phyloP scores from a whole-genome alignment of 2,113 vertebrate genomes.

The Arenaria interpres region DNA sequence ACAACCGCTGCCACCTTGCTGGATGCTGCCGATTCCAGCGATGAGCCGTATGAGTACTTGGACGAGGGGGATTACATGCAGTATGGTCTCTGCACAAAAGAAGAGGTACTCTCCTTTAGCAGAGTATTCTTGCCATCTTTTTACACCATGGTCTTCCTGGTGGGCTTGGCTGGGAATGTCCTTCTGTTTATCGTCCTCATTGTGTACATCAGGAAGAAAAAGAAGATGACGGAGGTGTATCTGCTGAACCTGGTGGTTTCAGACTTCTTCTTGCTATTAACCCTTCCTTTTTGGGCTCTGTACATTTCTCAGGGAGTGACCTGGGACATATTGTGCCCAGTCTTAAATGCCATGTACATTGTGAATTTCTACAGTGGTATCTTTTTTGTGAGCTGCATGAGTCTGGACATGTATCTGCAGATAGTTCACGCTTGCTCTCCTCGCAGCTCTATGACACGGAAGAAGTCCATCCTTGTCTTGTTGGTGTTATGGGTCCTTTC shows the following conservation, averaged over 20 bases:
- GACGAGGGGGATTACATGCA: not conserved
- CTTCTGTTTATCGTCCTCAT: conserved; percentile 63
- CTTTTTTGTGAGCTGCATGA: conserved; percentile 78
- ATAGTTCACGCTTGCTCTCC: conserved; percentile 30
- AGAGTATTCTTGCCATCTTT: conserved; percentile 70
- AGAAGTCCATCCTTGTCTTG: not conserved
- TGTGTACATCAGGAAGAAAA: not conserved
- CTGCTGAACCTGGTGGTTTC: conserved; percentile 77
- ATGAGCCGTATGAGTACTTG: conserved; percentile 43
- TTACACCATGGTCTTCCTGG: conserved; percentile 68
- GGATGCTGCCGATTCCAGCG: not conserved
- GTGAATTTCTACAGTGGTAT: conserved; percentile 78
- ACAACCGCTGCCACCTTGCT: not conserved
- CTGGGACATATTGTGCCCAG: conserved; percentile 70
- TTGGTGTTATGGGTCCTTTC: conserved; percentile 63
- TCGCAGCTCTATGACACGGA: not conserved
- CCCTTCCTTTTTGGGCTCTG: conserved; percentile 79
- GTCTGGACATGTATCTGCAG: conserved; percentile 75
- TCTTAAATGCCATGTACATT: conserved; percentile 71
- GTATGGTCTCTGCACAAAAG: conserved; percentile 72
- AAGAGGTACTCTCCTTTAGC: conserved; percentile 65
- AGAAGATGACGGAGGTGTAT: conserved; percentile 58
- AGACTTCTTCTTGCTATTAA: conserved; percentile 74
- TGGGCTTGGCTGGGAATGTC: conserved; percentile 64
- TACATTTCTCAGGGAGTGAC: conserved; percentile 67